phyloP scores from a whole-genome alignment of 1,140 invertebrate genomes.

The Armadillidium nasatum region DNA sequence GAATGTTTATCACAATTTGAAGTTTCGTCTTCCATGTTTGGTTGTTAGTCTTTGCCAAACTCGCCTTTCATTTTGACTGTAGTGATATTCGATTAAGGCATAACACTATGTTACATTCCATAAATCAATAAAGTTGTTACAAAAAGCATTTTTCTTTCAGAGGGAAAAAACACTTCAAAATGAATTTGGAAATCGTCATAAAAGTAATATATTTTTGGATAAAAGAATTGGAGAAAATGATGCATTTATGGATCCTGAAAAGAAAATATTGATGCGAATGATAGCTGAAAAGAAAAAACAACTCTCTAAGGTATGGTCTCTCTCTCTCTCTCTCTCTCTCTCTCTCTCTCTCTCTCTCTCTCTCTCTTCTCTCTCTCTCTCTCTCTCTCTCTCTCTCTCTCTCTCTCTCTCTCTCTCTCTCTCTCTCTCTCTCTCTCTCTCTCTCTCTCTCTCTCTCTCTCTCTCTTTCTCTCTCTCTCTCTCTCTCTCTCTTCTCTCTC shows the following conservation, averaged over 20 bases:
- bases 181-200: slow-evolving; percentile 38
- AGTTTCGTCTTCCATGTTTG: too few species aligned
- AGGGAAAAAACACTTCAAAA: slow-evolving; percentile 42
- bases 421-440: background rate
- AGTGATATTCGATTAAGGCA: too few species aligned
- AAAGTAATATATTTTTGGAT: slow-evolving; percentile 52
- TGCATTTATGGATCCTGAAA: slow-evolving; percentile 49
- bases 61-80: too few species aligned
- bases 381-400: slow-evolving; percentile 12
- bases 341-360: too few species aligned
- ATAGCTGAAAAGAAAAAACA: slow-evolving; percentile 13
- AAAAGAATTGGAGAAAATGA: slow-evolving; percentile 53
- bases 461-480: background rate
- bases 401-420: slow-evolving; percentile 17
- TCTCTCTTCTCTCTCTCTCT: background rate
- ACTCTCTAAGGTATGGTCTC: background rate
- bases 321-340: too few species aligned
- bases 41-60: too few species aligned
- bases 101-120: too few species aligned
- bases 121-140: too few species aligned
- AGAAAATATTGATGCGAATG: slow-evolving; percentile 50
- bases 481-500: background rate
- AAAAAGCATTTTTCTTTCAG: slow-evolving; percentile 33
- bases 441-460: background rate
- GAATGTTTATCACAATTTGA: too few species aligned